phyloP scores from a whole-genome alignment of 2,797 vertebrate species.

The Lagorchestes hirsutus region DNA sequence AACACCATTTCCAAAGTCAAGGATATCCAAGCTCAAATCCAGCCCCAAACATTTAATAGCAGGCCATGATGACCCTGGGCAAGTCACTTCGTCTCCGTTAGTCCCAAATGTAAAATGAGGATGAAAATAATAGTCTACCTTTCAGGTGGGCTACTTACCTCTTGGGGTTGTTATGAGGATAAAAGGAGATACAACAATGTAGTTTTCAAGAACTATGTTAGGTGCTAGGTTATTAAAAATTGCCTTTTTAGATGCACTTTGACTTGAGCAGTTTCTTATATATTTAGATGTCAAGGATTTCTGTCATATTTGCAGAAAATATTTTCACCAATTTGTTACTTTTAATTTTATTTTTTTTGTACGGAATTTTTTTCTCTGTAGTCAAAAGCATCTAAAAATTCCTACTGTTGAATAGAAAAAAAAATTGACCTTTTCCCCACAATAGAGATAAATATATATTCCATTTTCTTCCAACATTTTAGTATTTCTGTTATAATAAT shows the following conservation, averaged over 20 bases:
- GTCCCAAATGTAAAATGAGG: neutral
- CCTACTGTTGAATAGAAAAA: neutral
- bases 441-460: neutral
- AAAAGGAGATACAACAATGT: neutral
- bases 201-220: neutral
- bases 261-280: neutral
- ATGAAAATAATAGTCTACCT: neutral
- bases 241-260: neutral
- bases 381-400: neutral
- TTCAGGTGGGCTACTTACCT: neutral
- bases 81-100: neutral
- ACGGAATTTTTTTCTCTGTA: neutral
- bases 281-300: neutral
- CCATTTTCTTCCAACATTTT: neutral
- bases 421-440: neutral
- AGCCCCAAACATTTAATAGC: neutral
- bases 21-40: neutral
- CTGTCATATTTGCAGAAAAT: neutral
- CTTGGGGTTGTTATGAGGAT: neutral
- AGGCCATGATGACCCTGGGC: neutral
- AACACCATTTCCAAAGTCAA: neutral
- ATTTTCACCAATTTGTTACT: neutral
- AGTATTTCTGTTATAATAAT: neutral
- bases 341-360: neutral
- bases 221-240: neutral